A percentile compares a stretch with the other conserved stretches of the same genome.
These are phyloP conservation scores for Opisthograptis luteolata DNA, from an alignment of 2,888 invertebrate genomes.

Conservation along the genomic window DNA sequence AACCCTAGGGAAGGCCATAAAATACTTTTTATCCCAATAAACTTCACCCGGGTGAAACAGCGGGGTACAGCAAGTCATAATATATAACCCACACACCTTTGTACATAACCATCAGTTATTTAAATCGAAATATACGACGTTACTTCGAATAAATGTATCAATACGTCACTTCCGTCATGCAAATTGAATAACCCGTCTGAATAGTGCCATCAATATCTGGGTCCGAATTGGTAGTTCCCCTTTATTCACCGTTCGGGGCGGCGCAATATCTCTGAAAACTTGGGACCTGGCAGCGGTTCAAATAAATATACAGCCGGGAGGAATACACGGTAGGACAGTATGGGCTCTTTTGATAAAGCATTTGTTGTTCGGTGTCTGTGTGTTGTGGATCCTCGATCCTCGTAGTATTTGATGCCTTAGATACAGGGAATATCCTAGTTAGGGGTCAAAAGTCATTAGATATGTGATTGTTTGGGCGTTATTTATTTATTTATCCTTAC, in stretches of 20 bases:
- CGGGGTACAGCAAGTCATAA: too few species aligned
- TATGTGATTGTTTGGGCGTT: too few species aligned
- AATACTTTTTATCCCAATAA: too few species aligned
- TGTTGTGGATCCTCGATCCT: too few species aligned
- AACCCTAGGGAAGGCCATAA: too few species aligned
- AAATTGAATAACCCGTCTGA: slow-evolving; percentile 31
- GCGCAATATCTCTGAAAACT: slow-evolving; percentile 38
- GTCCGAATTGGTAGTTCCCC: slow-evolving; percentile 21
- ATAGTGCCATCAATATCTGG: slow-evolving; percentile 30
- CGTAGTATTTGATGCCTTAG: too few species aligned
- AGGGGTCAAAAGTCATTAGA: neutral
- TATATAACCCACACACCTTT: neutral
- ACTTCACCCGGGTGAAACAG: too few species aligned
- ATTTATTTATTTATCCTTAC: too few species aligned
- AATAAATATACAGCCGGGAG: slow-evolving; percentile 25
- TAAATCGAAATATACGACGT: slow-evolving; percentile 16
- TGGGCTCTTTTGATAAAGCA: neutral
- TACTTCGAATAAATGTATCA: slow-evolving; percentile 29
- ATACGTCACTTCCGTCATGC: slow-evolving; percentile 29
- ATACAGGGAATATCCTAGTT: too few species aligned
- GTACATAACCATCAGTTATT: slow-evolving; percentile 11
- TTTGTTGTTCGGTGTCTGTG: too few species aligned
- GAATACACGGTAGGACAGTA: neutral
- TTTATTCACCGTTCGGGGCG: slow-evolving; percentile 27
- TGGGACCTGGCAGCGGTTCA: slow-evolving; percentile 37